phyloP scores from a whole-genome alignment of 2,888 invertebrate genomes.

The Polyommatus iphigenia region DNA sequence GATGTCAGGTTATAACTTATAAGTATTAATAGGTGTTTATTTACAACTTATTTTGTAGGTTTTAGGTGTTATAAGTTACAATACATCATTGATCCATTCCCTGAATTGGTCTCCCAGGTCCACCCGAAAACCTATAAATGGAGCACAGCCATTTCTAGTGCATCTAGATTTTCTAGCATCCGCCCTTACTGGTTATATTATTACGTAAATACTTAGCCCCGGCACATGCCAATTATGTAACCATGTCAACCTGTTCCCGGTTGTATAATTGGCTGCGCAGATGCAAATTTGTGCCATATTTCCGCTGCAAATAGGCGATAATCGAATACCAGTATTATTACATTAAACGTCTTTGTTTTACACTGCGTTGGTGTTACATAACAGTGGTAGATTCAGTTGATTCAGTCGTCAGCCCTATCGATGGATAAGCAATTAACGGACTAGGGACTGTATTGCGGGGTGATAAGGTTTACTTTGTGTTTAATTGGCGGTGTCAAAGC shows the following conservation, averaged over 20 bases:
- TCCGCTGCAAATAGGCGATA: constrained; percentile 26
- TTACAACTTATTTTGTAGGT: no score
- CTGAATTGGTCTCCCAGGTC: neutral
- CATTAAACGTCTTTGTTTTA: constrained; percentile 32
- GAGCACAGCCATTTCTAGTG: neutral
- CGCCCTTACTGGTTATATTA: constrained; percentile 26
- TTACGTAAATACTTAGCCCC: constrained; percentile 20
- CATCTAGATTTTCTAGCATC: constrained; percentile 11
- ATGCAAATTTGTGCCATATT: constrained; percentile 27
- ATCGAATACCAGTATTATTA: constrained; percentile 27
- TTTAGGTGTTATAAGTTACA: neutral
- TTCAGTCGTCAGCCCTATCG: constrained; percentile 33
- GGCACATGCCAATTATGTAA: constrained; percentile 30
- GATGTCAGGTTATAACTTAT: no score
- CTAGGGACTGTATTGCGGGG: constrained; percentile 27
- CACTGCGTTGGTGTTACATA: constrained; percentile 32
- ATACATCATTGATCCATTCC: neutral
- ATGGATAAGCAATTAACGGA: constrained; percentile 21
- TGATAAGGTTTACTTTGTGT: constrained; percentile 27
- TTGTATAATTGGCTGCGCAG: constrained; percentile 28
- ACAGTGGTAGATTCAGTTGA: constrained; percentile 32
- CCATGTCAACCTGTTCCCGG: constrained; percentile 31
- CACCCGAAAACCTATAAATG: constrained; percentile 2
- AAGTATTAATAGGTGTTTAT: neutral
- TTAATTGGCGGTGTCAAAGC: constrained; percentile 53